These are phyloP conservation scores for Artibeus lituratus DNA, from an alignment of 2,797 vertebrate species.

Conservation along the genomic window DNA sequence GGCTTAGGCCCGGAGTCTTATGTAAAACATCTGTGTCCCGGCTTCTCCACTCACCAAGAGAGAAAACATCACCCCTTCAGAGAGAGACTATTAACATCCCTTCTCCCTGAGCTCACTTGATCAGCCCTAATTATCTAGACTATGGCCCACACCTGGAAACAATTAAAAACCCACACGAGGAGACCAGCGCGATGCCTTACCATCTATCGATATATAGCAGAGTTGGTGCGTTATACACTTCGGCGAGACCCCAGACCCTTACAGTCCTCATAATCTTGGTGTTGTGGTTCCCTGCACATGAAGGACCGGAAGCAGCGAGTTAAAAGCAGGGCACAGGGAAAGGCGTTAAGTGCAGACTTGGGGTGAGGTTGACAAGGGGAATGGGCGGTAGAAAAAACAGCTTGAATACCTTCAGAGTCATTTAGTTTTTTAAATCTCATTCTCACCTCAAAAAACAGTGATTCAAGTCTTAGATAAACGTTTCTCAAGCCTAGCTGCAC, in stretches of 20 bases:
- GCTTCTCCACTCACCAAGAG: background rate
- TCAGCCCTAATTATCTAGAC: background rate
- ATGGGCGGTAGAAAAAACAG: background rate
- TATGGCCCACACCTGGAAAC: background rate
- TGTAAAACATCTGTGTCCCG: background rate
- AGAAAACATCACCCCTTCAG: background rate
- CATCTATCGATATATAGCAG: rapidly evolving
- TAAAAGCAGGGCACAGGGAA: background rate
- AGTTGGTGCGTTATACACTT: background rate
- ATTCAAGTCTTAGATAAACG: background rate
- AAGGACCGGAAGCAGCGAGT: background rate
- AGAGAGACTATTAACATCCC: background rate
- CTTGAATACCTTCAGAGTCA: background rate
- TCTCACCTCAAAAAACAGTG: background rate
- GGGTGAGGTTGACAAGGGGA: background rate
- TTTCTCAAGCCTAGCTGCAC: background rate
- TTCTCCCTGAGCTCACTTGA: background rate
- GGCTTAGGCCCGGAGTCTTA: background rate
- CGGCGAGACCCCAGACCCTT: background rate
- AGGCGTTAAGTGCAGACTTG: background rate
- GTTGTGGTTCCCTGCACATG: background rate
- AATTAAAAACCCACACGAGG: too few species aligned
- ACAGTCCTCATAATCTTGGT: background rate
- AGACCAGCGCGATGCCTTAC: background rate
- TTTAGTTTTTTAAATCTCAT: conserved; percentile 1